Percentiles rank a stretch among this genome's conserved stretches.
Evolutionary conservation across 2,113 vertebrate species (phyloP).

Genomic region (Neolamprologus caudopunctatus): DNA sequence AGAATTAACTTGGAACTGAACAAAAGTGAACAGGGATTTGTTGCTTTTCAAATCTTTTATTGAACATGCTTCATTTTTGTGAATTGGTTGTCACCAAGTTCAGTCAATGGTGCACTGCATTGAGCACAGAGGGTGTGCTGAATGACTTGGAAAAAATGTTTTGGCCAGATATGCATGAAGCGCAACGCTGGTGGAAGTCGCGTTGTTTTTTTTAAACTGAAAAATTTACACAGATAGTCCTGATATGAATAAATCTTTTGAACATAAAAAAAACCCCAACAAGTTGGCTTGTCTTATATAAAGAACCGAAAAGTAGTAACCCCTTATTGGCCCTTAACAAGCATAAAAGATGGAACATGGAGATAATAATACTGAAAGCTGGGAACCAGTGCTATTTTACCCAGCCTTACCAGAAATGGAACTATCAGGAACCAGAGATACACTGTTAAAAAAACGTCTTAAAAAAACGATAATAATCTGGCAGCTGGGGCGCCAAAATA

Average conservation of each 20-base stretch:
- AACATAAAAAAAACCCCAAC: too few relatives aligned
- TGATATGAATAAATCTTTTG: neutral
- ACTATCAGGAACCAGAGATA: neutral
- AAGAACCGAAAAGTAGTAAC: neutral
- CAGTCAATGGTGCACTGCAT: neutral
- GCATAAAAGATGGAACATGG: neutral
- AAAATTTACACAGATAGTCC: neutral
- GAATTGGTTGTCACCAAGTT: neutral
- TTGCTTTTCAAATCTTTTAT: neutral
- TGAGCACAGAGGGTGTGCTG: neutral
- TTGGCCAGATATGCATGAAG: neutral
- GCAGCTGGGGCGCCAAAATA: too few relatives aligned
- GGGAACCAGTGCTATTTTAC: neutral
- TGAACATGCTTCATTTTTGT: neutral
- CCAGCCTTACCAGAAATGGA: neutral
- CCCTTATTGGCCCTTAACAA: neutral
- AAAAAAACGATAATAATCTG: too few relatives aligned
- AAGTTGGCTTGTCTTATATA: neutral
- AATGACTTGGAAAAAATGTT: neutral
- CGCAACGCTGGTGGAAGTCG: neutral
- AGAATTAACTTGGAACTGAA: neutral
- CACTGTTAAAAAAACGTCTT: too few relatives aligned
- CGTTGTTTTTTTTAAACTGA: neutral
- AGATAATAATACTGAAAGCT: neutral
- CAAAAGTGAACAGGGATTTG: neutral